phyloP scores from a whole-genome alignment of 2,113 vertebrate genomes.

The Ivindomyrus marchei region DNA sequence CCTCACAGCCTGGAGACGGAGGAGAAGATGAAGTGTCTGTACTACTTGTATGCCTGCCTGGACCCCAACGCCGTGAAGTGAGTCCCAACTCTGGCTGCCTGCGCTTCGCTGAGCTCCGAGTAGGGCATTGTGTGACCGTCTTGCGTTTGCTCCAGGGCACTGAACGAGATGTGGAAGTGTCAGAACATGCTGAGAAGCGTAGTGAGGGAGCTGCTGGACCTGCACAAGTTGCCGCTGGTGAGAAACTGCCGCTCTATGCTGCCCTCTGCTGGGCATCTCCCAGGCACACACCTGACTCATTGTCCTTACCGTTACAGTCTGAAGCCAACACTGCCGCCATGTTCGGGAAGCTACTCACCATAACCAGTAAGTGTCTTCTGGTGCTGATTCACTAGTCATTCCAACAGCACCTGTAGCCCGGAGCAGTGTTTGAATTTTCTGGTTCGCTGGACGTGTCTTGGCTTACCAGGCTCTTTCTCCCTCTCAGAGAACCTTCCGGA shows the following conservation, averaged over 20 bases:
- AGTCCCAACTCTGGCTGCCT: conserved; percentile 50
- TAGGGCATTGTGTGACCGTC: neutral
- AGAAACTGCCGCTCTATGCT: conserved; percentile 31
- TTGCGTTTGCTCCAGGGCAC: conserved; percentile 62
- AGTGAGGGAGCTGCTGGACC: conserved; percentile 88
- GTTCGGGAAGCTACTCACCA: conserved; percentile 95
- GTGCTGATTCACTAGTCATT: neutral
- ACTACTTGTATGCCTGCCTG: conserved; percentile 96
- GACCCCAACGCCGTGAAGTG: conserved; percentile 98
- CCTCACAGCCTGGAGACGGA: conserved; percentile 97
- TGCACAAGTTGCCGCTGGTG: conserved; percentile 91
- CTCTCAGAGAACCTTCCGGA: conserved; percentile 91
- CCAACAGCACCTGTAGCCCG: neutral
- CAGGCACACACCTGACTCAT: neutral
- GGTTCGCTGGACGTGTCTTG: neutral
- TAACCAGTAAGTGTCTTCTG: conserved; percentile 83
- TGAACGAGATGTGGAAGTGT: conserved; percentile 99
- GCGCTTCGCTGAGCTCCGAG: neutral
- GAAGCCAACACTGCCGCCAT: conserved; percentile 90
- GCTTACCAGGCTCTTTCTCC: neutral
- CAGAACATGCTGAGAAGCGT: conserved; percentile 96
- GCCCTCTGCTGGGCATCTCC: neutral
- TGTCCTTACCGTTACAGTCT: conserved; percentile 60
- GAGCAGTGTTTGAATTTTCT: neutral
- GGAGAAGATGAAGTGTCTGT: conserved; percentile 98